Conservation (phyloP, 2,113 vertebrate genomes). For the Chaetura pelagica region DNA sequence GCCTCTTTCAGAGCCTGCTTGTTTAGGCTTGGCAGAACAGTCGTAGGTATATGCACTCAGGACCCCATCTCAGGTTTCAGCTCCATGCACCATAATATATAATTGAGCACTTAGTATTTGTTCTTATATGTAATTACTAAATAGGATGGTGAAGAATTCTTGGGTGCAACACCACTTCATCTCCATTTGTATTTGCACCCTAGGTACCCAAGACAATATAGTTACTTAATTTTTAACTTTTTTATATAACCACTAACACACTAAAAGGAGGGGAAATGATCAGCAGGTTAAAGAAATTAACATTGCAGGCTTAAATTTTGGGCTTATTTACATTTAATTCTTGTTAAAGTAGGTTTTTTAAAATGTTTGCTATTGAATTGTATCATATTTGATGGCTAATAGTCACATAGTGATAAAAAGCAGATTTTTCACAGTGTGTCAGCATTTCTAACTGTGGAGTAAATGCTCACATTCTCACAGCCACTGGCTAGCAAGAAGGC, state of each 20-base stretch:
- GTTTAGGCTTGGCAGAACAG: not conserved
- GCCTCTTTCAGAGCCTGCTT: not conserved
- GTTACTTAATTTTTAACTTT: not conserved
- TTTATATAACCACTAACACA: not conserved
- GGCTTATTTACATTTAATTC: not conserved
- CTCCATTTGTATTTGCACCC: not conserved
- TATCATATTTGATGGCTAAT: not conserved
- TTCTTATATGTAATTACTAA: not conserved
- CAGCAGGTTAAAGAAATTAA: not conserved
- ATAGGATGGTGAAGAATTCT: not conserved
- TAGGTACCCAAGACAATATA: not conserved
- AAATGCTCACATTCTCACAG: not conserved
- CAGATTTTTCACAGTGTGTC: not conserved
- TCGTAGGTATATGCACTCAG: fast-evolving
- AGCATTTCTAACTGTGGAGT: not conserved
- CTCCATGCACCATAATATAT: not conserved
- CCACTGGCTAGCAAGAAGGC: not conserved
- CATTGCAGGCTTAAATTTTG: too few relatives aligned
- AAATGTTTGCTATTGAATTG: not conserved
- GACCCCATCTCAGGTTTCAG: not conserved
- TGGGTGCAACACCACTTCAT: not conserved
- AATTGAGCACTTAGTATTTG: not conserved
- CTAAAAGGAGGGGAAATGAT: not conserved
- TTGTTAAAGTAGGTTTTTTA: not conserved
- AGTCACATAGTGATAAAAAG: not conserved